Base-by-base conservation (phyloP, 1,140 invertebrate species). In the Eciton burchellii region DNA sequence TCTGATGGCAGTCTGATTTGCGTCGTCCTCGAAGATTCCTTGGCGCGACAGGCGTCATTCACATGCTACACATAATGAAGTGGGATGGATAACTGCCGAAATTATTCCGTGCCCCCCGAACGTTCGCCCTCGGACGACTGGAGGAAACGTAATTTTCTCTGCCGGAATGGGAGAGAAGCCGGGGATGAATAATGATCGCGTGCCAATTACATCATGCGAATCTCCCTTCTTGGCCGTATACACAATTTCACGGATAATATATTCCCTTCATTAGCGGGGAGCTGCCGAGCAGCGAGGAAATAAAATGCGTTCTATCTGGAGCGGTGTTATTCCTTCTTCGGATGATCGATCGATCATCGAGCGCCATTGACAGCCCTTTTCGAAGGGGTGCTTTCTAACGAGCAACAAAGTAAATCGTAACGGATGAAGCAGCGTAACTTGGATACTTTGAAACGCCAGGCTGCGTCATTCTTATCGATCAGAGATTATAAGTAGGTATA, bases 321-420 rank as follows among this genome's bases (percentile, higher is more conserved):
- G 21, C 60, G 16, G 54, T 63, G 52, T 65, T 14, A n/a, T 14
- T 65, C 14, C 29, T 76, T 52, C 54, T 26, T 2, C 21, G 43
- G 45, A 24, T 63, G 35, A 41, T n/a, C 52, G 59, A 76, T 76
- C 47, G 73, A 76, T 76, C 41, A 41, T 35, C n/a, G 52, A 59
- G 16, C 29, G 26, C 6, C 6, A 6, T 35, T 54, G 45, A n/a
- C 9, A 29, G 41, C 11, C 19, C 3, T 45, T 63, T 35, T 62
- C 16, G 26, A 62, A 29, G 11, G 2, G 9, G 9, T 35, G n/a
- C 1, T 62, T 60, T 73, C 24, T 9, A 49, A 47, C 59, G 12
- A 29, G 56, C 29, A 35, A 12, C 49, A n/a, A 12, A 74, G 35
- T 35, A 19, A 49, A 76, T 63, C 35, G 59, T 63, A 63, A 60